phyloP scores from a whole-genome alignment of 2,888 invertebrate genomes.

The Coenonympha glycerion region DNA sequence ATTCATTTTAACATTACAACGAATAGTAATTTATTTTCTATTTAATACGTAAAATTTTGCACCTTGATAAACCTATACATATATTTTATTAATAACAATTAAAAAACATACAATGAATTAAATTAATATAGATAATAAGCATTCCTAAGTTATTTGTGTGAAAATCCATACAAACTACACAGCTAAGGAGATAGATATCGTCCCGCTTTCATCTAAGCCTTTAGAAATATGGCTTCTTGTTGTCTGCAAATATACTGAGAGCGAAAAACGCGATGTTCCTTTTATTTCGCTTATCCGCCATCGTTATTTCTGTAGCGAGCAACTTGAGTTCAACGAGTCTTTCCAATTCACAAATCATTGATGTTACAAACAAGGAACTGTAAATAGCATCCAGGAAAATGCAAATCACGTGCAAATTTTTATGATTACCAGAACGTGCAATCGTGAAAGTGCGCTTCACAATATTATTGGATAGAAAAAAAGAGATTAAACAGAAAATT shows the following conservation, averaged over 20 bases:
- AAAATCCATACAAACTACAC: background rate
- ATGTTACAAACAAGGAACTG: background rate
- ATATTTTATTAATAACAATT: too few species aligned
- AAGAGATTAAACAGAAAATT: too few species aligned
- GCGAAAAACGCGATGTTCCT: background rate
- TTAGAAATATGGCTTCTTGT: background rate
- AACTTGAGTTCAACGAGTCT: background rate
- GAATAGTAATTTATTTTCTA: too few species aligned
- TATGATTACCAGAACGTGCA: too few species aligned
- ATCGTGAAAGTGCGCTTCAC: too few species aligned
- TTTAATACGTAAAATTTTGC: too few species aligned
- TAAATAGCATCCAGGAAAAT: background rate
- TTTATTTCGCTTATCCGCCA: slow-evolving; percentile 3
- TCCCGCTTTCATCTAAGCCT: background rate
- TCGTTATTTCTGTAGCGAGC: slow-evolving; percentile 2
- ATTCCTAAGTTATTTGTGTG: background rate
- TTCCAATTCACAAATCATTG: background rate
- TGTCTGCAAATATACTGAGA: slow-evolving; percentile 1
- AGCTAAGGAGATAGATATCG: background rate
- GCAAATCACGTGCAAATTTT: background rate
- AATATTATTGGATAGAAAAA: too few species aligned
- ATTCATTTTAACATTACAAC: too few species aligned
- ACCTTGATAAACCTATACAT: too few species aligned
- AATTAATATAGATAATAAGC: background rate
- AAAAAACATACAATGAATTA: too few species aligned